Base-by-base conservation (phyloP, 2,888 invertebrate genomes). In the Perithous albicinctus region DNA sequence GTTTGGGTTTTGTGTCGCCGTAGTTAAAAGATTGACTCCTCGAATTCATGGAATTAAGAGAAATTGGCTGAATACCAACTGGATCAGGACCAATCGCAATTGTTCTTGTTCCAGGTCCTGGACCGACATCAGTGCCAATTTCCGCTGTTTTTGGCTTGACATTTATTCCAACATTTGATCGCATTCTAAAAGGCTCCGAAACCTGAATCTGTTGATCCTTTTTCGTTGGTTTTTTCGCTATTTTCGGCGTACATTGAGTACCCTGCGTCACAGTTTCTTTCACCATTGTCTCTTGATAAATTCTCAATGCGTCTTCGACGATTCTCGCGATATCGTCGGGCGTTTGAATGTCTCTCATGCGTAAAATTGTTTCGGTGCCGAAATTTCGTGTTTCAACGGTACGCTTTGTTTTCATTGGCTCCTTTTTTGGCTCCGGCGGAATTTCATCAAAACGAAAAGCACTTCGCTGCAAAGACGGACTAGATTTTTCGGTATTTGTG, bases 1-100 rank as follows among this genome's bases (percentile, higher is more conserved):
- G 88, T 70, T 93, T 93, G 0, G 94, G 87, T 84, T 93, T 94
- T 66, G 94, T 94, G 64, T 94, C 95, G 1, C 95, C 95, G 86
- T 95, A 93, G 87, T 95, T 94, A 86, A 95, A 95, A 0, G 95
- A 95, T 82, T 94, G 94, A 87, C 95, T 95, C 72, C 94, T 92
- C 1, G 93, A 93, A 63, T 91, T 93, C 87, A 94, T 89, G 77
- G 93, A 93, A 29, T 93, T 92, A 29, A 94, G 88, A 0, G 94
- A 94, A 35, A 94, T 89, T 1, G 94, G 93, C 18, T 89, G 87
- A 0, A 90, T 91, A 35, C 91, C 89, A 0, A 93, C 90, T 56
- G 93, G 93, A 63, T 94, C 94, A n/a, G 94, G 94, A 41, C 96
- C 95, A 15, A 95, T 94, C 6, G 94, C 95, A 48, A 96, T 92